A percentile compares a stretch with the other conserved stretches of the same genome.
Evolutionary conservation across 2,113 vertebrate genomes (phyloP).

Genomic region (Laticauda colubrina): DNA sequence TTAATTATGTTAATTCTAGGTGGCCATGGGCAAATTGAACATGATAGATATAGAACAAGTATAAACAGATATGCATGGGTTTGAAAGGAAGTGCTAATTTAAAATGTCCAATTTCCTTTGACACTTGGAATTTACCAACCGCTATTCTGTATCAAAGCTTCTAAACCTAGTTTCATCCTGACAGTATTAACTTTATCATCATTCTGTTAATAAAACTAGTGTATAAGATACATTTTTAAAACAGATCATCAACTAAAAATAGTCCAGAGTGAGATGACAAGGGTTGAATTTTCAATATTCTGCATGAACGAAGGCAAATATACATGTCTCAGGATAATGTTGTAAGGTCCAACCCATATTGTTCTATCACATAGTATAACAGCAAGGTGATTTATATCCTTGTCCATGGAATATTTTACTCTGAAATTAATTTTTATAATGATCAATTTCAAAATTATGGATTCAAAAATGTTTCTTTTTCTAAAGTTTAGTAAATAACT

Average conservation of each 20-base stretch:
- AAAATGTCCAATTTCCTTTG: slow-evolving; percentile 6
- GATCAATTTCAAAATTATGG: neutral
- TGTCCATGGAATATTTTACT: neutral
- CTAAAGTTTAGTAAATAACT: neutral
- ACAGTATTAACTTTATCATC: slow-evolving; percentile 40
- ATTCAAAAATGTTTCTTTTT: no score
- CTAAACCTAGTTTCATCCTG: slow-evolving; percentile 35
- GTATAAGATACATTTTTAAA: neutral
- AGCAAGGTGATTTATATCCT: neutral
- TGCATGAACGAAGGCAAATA: neutral
- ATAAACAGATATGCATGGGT: neutral
- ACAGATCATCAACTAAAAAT: neutral
- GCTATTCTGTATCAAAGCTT: neutral
- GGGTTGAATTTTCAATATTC: neutral
- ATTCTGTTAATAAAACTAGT: neutral
- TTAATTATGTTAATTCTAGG: neutral
- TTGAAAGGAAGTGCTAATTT: neutral
- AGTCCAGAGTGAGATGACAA: neutral
- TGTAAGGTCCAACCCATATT: neutral
- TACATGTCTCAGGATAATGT: neutral
- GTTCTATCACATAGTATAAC: neutral
- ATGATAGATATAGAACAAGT: neutral
- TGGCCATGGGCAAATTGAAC: neutral
- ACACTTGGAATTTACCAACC: slow-evolving; percentile 24
- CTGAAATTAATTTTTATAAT: neutral